These are phyloP conservation scores for Deilephila porcellus DNA, from an alignment of 2,888 invertebrate species.

Conservation along the genomic window DNA sequence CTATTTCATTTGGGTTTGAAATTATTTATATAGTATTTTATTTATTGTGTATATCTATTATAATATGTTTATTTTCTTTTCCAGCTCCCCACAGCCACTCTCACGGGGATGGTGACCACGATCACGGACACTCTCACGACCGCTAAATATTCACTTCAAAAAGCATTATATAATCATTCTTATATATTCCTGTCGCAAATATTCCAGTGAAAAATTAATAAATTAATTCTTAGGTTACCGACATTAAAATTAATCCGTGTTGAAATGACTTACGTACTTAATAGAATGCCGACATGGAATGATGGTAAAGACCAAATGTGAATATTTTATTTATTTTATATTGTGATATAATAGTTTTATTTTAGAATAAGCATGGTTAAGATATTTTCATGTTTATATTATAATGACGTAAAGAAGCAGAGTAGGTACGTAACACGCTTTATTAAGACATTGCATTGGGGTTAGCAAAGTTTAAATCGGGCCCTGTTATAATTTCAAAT, in stretches of 20 bases:
- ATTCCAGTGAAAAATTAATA: neutral
- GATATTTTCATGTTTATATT: neutral
- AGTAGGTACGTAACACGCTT: neutral
- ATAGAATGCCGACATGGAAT: slow-evolving; percentile 9
- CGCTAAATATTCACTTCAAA: too few species aligned
- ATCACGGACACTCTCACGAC: slow-evolving; percentile 46
- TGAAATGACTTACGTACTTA: neutral
- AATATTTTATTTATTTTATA: slow-evolving; percentile 28
- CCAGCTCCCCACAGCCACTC: slow-evolving; percentile 70
- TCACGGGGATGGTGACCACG: slow-evolving; percentile 42
- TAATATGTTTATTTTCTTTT: slow-evolving; percentile 43
- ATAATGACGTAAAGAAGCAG: neutral
- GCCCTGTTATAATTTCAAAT: neutral
- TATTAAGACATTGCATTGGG: neutral
- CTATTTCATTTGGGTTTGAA: too few species aligned
- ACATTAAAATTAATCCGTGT: neutral
- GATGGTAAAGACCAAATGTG: slow-evolving; percentile 39
- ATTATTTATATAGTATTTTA: too few species aligned
- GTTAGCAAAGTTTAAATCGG: neutral
- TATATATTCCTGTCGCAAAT: neutral
- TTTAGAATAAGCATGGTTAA: slow-evolving; percentile 10
- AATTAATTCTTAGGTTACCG: neutral
- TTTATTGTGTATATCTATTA: neutral
- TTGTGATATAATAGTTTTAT: slow-evolving; percentile 20
- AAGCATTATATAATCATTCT: neutral